Evolutionary conservation across 2,888 invertebrate species (phyloP), one percentile per base, ranked within the genome.

Genomic region (Anthoptus insignis): DNA sequence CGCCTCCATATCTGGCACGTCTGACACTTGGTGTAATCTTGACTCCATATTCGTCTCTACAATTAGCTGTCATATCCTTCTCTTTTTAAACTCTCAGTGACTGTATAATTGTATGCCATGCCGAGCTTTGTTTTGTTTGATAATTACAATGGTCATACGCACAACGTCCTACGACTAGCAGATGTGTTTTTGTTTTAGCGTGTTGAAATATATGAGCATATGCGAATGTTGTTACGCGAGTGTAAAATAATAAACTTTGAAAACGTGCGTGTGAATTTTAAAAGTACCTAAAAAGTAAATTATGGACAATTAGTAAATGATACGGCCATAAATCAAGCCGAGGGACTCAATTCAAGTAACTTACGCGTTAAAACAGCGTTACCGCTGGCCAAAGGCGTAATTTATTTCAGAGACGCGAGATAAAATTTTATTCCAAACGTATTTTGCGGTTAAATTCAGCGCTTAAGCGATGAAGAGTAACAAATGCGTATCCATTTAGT

Each of bases 11-110:
- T 84, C 83, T 80, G 87, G 82, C 56, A 59, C 73, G 63, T 65
- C 73, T 79, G 80, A 79, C 87, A 82, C 83, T 83, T 77, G 77
- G 81, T 83, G 81, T 86, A 85, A 90, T 89, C 86, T 86, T 75
- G 73, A 76, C 75, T 70, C 91, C 91, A 80, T 89, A 83, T 89
- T 84, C 79, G 89, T 82, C 78, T 76, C 76, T 75, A 81, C 87
- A 88, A 89, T 90, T 89, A 89, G 82, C 84, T 86, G 87, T 88
- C 88, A 84, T 84, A 76, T 76, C 71, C 77, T 84, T 82, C 81
- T 81, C 84, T 86, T 88, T 86, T 84, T 87, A 81, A 79, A 79
- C 75, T 80, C 75, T 81, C 78, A 45, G 45, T 79, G 80, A 80
- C 74, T 81, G 74, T 81, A 78, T 84, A 79, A 83, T 86, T 84